Conservation (phyloP, 2,113 vertebrate genomes). For the Onychostruthus taczanowskii region DNA sequence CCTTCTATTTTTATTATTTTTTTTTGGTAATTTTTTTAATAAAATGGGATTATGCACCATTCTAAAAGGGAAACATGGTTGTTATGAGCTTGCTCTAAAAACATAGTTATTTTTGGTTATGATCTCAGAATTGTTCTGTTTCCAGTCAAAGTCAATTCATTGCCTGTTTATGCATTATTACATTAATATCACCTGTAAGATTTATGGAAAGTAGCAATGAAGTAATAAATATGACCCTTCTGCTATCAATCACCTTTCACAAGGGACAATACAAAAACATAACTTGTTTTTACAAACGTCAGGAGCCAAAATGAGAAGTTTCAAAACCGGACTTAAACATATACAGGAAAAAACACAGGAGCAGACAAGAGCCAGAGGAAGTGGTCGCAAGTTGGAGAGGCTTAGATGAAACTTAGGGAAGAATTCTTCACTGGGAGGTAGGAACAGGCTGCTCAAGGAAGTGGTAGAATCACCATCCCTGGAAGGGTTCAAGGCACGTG, state of each 20-base stretch:
- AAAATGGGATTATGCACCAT: neutral
- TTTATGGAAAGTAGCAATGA: neutral
- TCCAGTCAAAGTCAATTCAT: neutral
- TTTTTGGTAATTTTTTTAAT: neutral
- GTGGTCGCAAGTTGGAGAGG: no score
- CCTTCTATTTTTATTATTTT: neutral
- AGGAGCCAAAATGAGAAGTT: neutral
- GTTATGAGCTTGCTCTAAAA: neutral
- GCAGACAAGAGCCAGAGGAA: neutral
- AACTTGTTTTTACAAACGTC: neutral
- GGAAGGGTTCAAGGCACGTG: neutral
- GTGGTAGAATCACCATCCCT: neutral
- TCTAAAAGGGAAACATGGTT: neutral
- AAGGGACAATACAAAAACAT: neutral
- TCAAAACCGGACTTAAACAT: neutral
- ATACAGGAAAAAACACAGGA: neutral
- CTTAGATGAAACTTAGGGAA: neutral
- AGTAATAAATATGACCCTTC: neutral
- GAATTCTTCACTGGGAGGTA: neutral
- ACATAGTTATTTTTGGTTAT: neutral
- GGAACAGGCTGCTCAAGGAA: neutral
- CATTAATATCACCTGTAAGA: neutral
- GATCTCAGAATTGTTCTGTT: neutral
- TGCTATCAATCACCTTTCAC: neutral
- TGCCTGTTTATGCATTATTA: neutral